phyloP scores from a whole-genome alignment of 2,797 vertebrate genomes.

The Meda fulgida region DNA sequence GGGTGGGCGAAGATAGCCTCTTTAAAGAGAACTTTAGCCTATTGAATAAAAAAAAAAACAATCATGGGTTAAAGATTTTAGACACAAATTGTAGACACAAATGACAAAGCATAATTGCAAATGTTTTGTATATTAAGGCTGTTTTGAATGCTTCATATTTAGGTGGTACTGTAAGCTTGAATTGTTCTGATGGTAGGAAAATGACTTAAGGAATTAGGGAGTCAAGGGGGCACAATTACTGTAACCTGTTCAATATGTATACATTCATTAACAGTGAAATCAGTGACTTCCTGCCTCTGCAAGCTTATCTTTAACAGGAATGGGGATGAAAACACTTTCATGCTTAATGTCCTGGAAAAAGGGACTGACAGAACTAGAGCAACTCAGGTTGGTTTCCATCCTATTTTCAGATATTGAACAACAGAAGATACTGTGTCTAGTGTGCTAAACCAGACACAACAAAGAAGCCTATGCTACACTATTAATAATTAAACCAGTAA shows the following conservation, averaged over 20 bases:
- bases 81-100: background rate
- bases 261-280: background rate
- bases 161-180: background rate
- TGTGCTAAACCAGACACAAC: conserved; percentile 60
- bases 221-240: background rate
- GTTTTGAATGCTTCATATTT: background rate
- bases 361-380: conserved; percentile 4
- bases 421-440: conserved; percentile 39
- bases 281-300: background rate
- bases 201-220: background rate
- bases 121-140: background rate
- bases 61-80: background rate
- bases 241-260: background rate
- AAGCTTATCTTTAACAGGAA: conserved; percentile 7
- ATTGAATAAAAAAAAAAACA: conserved; percentile 34
- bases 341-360: conserved; percentile 45
- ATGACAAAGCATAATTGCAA: background rate
- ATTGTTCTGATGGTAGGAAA: background rate
- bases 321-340: conserved; percentile 16
- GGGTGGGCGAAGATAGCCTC: conserved; percentile 52
- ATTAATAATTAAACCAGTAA: conserved; percentile 74
- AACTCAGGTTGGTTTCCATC: conserved; percentile 19
- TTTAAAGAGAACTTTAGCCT: conserved; percentile 79
- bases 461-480: conserved; percentile 46
- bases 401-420: conserved; percentile 28